Evolutionary conservation across 2,888 invertebrate genomes (phyloP).

Genomic region (Agrotis clavis): DNA sequence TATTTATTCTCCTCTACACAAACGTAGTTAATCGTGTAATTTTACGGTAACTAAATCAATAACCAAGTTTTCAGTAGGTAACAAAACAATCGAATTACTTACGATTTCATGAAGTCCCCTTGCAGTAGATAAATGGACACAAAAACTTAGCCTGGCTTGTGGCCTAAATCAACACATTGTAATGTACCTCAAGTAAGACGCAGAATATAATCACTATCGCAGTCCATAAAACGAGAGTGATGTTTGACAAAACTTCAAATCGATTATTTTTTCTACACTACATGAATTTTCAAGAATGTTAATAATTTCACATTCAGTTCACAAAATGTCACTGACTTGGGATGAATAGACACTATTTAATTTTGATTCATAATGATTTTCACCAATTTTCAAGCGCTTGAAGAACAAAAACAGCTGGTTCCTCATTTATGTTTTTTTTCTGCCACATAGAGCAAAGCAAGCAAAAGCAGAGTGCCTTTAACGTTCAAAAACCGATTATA

Average conservation of each 20-base stretch:
- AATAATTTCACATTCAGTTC: constrained; percentile 75
- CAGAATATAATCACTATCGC: constrained; percentile 81
- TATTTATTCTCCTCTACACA: constrained; percentile 46
- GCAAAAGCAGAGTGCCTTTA: constrained; percentile 55
- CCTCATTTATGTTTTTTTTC: constrained; percentile 80
- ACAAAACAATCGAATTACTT: constrained; percentile 61
- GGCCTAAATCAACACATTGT: constrained; percentile 77
- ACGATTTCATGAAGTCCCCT: constrained; percentile 62
- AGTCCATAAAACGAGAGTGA: constrained; percentile 79
- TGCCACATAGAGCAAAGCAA: constrained; percentile 60
- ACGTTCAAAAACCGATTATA: constrained; percentile 45
- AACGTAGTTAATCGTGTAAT: constrained; percentile 36
- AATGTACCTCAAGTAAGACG: constrained; percentile 82
- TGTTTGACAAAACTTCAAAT: constrained; percentile 85
- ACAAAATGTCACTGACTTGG: constrained; percentile 80
- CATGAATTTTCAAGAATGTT: constrained; percentile 77
- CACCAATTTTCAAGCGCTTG: constrained; percentile 81
- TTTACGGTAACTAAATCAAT: constrained; percentile 63
- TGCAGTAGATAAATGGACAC: constrained; percentile 63
- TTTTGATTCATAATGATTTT: constrained; percentile 87
- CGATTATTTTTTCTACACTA: constrained; percentile 76
- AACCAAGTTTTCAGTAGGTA: constrained; percentile 24
- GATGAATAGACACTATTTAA: constrained; percentile 85
- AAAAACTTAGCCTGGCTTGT: constrained; percentile 73
- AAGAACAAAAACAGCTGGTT: constrained; percentile 89